phyloP scores from a whole-genome alignment of 2,888 invertebrate genomes.

The Pharmacophagus antenor region DNA sequence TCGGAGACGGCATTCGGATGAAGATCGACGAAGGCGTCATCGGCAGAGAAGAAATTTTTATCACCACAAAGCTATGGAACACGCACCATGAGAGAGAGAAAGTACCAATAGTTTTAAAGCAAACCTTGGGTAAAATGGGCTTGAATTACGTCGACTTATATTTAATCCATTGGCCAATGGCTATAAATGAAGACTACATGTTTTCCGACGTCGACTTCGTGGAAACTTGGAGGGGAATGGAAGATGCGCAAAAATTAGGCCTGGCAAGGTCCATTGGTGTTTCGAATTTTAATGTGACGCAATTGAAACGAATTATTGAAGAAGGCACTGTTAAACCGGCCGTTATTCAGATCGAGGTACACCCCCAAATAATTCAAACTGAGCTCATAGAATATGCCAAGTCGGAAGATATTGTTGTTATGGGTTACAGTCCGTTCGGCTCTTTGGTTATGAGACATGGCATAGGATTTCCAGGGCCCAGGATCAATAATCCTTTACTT shows the following conservation, averaged over 20 bases:
- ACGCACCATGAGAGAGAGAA: conserved; percentile 37
- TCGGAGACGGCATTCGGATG: conserved; percentile 75
- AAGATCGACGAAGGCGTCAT: conserved; percentile 71
- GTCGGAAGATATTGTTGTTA: conserved; percentile 84
- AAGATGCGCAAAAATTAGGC: conserved; percentile 82
- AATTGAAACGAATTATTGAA: conserved; percentile 82
- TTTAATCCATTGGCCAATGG: conserved; percentile 66
- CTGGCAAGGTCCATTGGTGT: conserved; percentile 86
- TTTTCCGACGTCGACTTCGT: conserved; percentile 84
- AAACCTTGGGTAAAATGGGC: conserved; percentile 58
- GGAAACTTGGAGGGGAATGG: conserved; percentile 87
- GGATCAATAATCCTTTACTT: not conserved
- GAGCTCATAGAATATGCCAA: no score
- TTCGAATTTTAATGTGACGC: conserved; percentile 87
- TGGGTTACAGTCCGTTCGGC: conserved; percentile 86
- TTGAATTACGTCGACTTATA: conserved; percentile 67
- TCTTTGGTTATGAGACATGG: conserved; percentile 37
- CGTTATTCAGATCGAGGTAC: conserved; percentile 79
- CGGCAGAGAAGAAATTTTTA: conserved; percentile 58
- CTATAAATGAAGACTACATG: conserved; percentile 33
- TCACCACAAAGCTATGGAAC: conserved; percentile 56
- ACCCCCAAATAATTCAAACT: no score
- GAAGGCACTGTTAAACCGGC: conserved; percentile 80
- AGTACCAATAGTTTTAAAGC: conserved; percentile 41
- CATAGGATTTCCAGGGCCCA: not conserved